Percentiles rank a stretch among this genome's conserved stretches.
phyloP scores from a whole-genome alignment of 1,140 invertebrate genomes.

The Solenopsis fugax region DNA sequence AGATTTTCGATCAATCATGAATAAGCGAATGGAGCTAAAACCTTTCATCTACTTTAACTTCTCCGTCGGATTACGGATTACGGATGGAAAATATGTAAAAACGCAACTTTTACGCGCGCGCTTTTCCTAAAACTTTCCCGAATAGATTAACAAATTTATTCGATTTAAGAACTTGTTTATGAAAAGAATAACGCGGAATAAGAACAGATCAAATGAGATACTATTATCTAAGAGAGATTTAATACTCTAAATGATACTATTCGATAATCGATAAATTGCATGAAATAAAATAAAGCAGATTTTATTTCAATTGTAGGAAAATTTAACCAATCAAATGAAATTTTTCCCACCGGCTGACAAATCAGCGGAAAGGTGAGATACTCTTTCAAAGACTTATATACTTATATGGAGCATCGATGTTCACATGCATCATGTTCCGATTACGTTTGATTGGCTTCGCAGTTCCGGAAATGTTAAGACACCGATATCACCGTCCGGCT shows the following conservation, averaged over 20 bases:
- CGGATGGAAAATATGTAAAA: constrained; percentile 7
- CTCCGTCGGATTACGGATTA: constrained; percentile 3
- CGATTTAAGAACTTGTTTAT: not conserved
- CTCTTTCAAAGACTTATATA: not conserved
- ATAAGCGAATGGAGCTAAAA: constrained; percentile 28
- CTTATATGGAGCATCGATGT: not conserved
- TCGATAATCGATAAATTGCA: not conserved
- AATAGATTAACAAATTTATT: not conserved
- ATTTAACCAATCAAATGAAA: constrained; percentile 2
- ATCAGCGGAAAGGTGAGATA: not conserved
- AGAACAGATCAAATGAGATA: not conserved
- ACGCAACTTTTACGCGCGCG: not conserved
- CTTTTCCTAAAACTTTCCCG: not conserved
- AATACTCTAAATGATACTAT: constrained; percentile 6
- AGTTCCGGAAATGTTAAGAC: constrained; percentile 65
- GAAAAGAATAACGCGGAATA: not conserved
- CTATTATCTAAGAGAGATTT: not conserved
- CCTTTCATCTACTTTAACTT: constrained; percentile 41
- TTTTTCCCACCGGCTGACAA: not conserved
- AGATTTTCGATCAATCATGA: constrained; percentile 56
- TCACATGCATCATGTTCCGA: not conserved
- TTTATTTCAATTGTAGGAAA: constrained; percentile 19
- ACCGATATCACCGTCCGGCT: constrained; percentile 3
- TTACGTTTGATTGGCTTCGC: constrained; percentile 39
- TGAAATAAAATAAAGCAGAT: not conserved